Evolutionary conservation across 1,140 invertebrate species (phyloP).

Genomic region (Gonatopus flavifemur): DNA sequence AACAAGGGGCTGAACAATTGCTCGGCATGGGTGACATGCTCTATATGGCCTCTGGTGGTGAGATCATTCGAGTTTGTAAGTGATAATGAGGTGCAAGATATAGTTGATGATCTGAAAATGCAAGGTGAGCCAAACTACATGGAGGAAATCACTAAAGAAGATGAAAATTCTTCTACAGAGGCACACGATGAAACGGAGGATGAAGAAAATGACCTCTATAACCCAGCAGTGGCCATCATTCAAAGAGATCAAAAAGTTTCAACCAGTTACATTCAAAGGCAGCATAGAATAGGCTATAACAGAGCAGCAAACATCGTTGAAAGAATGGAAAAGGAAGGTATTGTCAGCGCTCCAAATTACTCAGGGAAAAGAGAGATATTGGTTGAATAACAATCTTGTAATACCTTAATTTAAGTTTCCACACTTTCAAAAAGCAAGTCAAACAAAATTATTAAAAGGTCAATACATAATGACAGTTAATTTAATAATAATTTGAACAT

Average conservation of each 20-base stretch:
- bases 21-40: constrained; percentile 27
- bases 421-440: too few relatives aligned
- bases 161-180: constrained; percentile 19
- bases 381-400: too few relatives aligned
- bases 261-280: too few relatives aligned
- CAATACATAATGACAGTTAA: too few relatives aligned
- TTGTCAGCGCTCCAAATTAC: too few relatives aligned
- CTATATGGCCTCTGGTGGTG: constrained; percentile 7
- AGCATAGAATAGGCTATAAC: too few relatives aligned
- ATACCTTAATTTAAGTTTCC: too few relatives aligned
- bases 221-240: constrained; percentile 19
- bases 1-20: constrained; percentile 20
- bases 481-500: constrained; percentile 11
- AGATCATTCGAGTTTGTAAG: constrained; percentile 8
- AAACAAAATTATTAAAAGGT: too few relatives aligned
- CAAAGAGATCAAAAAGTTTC: too few relatives aligned
- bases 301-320: too few relatives aligned
- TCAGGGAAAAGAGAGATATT: too few relatives aligned
- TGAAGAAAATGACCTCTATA: constrained; percentile 19
- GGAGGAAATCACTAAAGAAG: constrained; percentile 11
- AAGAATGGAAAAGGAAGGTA: too few relatives aligned
- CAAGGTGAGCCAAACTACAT: constrained; percentile 13
- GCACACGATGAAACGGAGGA: constrained; percentile 17
- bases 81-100: constrained; percentile 9
- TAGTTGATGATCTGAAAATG: not conserved